Base-by-base conservation (phyloP, 2,113 vertebrate species). In the Corydoras maculifer region DNA sequence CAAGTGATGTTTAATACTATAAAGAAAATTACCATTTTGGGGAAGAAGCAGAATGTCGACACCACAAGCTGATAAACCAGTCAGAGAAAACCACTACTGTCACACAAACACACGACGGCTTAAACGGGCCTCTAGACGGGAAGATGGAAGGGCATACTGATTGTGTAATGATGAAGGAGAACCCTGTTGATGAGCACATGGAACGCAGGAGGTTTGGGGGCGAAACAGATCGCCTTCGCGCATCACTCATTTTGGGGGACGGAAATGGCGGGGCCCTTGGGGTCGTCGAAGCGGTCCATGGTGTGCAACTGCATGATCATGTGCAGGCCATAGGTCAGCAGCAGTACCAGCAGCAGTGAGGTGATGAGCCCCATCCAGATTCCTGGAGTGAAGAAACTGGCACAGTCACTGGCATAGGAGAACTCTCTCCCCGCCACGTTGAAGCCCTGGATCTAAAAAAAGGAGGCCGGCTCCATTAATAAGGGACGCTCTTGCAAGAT, bases 251-350 rank as follows among this genome's bases (percentile, higher is more conserved):
- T 87, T 57, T 84, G 89, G 0, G 89, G 89, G 58, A 89, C 89
- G 2, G 89, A 89, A 76, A 90, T 90, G 15, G 86, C 85, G 0
- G 86, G 88, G 14, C 87, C 87, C 62, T 91, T 91, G 72, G 89
- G 89, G 68, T 95, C 92, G 0, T 94, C 94, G 49, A 94, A 93
- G 51, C 88, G 88, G 80, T 97, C 96, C 68, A 97, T 94, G 1
- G 91, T 92, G 68, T 86, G 92, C 62, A 98, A 87, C 85, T 96
- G 92, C 85, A 95, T 84, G 83, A 99, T 89, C 93, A 96, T 94
- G 79, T 98, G 93, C 55, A 98, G 88, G 65, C 93, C 88, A 0
- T 93, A 97, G 69, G 94, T 94, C 72, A 98, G 89, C 14, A 94
- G 92, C 25, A 98, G 85, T 32, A 98, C 86, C 87, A 98, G 89